These are phyloP conservation scores for Drosophila longiperda DNA, from an alignment of 2,888 invertebrate genomes.

Conservation along the genomic window DNA sequence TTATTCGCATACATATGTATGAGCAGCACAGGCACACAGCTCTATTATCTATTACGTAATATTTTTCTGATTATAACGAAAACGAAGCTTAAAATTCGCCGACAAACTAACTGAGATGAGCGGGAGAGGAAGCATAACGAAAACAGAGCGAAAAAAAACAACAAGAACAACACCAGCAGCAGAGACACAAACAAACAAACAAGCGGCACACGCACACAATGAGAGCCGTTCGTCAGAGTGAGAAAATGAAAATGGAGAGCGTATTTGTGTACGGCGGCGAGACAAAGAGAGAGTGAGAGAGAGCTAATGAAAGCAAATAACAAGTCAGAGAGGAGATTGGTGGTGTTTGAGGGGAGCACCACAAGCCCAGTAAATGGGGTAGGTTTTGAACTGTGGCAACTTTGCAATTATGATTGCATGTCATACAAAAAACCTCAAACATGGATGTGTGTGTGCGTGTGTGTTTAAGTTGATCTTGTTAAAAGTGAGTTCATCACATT, in stretches of 20 bases:
- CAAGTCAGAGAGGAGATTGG: neutral
- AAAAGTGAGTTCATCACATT: constrained; percentile 64
- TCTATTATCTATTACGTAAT: constrained; percentile 82
- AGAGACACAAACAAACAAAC: constrained; percentile 38
- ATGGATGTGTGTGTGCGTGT: constrained; percentile 7
- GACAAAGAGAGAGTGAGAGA: constrained; percentile 11
- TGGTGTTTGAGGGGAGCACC: constrained; percentile 5
- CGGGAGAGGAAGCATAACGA: constrained; percentile 41
- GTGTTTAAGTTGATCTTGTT: constrained; percentile 51
- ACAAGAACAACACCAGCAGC: constrained; percentile 13
- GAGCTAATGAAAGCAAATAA: constrained; percentile 38
- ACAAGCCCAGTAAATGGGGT: constrained; percentile 50
- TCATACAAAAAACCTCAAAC: constrained; percentile 25
- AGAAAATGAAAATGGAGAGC: constrained; percentile 25
- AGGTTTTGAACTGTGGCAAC: constrained; percentile 53
- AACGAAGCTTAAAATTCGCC: constrained; percentile 74
- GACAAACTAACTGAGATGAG: constrained; percentile 33
- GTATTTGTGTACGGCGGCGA: constrained; percentile 18
- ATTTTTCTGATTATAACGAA: constrained; percentile 66
- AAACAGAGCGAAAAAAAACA: constrained; percentile 51
- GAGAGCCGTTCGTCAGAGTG: constrained; percentile 28
- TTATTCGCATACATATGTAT: constrained; percentile 51
- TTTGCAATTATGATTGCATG: constrained; percentile 66
- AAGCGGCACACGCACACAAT: constrained; percentile 46
- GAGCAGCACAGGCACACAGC: constrained; percentile 34